phyloP scores from a whole-genome alignment of 2,888 invertebrate species.

The Nomada fabriciana region DNA sequence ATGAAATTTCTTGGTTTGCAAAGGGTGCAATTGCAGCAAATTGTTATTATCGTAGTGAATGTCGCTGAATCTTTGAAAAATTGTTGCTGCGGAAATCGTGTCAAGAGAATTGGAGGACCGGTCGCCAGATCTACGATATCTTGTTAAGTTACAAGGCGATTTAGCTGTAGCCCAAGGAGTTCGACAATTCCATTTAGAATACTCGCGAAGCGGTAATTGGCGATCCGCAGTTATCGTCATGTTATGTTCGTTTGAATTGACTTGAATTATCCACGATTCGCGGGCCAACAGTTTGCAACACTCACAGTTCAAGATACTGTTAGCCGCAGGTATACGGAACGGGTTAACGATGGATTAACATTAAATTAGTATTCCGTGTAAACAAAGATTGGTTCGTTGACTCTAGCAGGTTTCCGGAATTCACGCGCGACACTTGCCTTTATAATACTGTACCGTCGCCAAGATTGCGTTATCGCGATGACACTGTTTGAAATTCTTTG shows the following conservation, averaged over 20 bases:
- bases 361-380: conserved; percentile 44
- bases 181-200: not conserved
- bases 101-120: not conserved
- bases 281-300: conserved; percentile 5
- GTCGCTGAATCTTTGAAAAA: too few species aligned
- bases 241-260: conserved; percentile 12
- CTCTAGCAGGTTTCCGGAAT: conserved; percentile 28
- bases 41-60: too few species aligned
- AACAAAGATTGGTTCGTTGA: conserved; percentile 41
- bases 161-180: too few species aligned
- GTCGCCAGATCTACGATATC: too few species aligned
- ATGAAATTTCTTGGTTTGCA: too few species aligned
- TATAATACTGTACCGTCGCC: not conserved
- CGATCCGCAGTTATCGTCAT: not conserved
- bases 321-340: not conserved
- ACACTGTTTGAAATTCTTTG: conserved; percentile 27
- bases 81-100: not conserved
- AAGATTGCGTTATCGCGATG: conserved; percentile 39
- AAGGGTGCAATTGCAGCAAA: too few species aligned
- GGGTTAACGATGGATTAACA: not conserved
- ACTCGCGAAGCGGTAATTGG: too few species aligned
- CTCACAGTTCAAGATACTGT: not conserved
- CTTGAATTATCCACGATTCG: conserved; percentile 10
- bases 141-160: too few species aligned
- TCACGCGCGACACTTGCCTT: not conserved